Percentiles rank a stretch among this genome's conserved stretches.
These are phyloP conservation scores for Melitaea cinxia DNA, from an alignment of 1,140 invertebrate genomes.

Conservation along the genomic window DNA sequence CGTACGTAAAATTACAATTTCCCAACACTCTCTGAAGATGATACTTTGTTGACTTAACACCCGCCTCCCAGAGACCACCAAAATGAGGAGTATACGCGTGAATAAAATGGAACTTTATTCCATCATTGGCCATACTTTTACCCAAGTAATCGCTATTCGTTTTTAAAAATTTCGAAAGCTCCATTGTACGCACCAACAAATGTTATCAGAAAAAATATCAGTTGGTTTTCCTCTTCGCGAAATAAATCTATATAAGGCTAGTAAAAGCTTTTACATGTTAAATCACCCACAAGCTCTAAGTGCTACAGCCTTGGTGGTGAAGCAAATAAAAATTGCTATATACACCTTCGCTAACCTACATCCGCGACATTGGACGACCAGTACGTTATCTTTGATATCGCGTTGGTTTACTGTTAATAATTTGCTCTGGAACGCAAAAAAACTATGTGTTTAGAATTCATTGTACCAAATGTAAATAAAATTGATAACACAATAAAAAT, in stretches of 20 bases:
- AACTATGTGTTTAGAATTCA: too few species aligned
- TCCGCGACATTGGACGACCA: slow-evolving; percentile 3
- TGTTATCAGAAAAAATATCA: slow-evolving; percentile 46
- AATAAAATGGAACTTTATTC: slow-evolving; percentile 40
- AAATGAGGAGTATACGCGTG: slow-evolving; percentile 40
- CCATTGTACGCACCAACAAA: slow-evolving; percentile 49
- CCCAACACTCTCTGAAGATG: slow-evolving; percentile 39
- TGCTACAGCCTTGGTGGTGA: slow-evolving; percentile 25
- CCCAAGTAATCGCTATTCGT: too few species aligned
- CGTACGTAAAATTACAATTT: slow-evolving; percentile 33
- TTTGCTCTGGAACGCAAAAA: too few species aligned
- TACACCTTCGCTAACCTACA: slow-evolving; percentile 2
- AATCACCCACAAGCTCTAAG: slow-evolving; percentile 34
- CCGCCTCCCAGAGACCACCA: slow-evolving; percentile 34
- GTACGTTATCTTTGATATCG: too few species aligned
- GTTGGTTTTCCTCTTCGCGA: slow-evolving; percentile 41
- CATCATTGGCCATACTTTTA: too few species aligned
- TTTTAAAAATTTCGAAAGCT: slow-evolving; percentile 30
- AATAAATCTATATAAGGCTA: slow-evolving; percentile 25
- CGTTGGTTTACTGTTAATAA: too few species aligned
- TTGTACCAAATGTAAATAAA: too few species aligned
- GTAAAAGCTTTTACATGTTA: slow-evolving; percentile 28
- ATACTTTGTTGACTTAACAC: slow-evolving; percentile 38
- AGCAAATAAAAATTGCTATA: slow-evolving; percentile 25
- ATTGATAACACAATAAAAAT: too few species aligned